Conservation (phyloP, 2,888 invertebrate genomes). For the Carpatolechia fugitivella region DNA sequence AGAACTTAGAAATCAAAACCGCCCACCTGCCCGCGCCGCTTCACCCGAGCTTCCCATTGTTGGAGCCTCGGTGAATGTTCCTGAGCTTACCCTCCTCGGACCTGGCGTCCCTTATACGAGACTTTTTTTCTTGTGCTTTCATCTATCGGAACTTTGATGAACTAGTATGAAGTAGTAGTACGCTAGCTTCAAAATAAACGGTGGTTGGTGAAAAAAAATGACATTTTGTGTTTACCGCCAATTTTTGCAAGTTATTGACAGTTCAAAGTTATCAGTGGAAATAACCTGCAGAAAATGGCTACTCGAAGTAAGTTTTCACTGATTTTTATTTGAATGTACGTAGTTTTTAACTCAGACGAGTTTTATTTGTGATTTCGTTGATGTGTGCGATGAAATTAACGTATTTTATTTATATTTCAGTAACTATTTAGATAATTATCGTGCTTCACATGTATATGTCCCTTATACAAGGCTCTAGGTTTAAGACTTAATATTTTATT, state of each 20-base stretch:
- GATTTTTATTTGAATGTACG: background rate
- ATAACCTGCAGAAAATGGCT: background rate
- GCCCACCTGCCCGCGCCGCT: constrained; percentile 10
- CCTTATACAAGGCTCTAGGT: background rate
- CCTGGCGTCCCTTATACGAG: background rate
- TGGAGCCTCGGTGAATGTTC: background rate
- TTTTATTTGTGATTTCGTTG: background rate
- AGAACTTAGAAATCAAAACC: too few species aligned
- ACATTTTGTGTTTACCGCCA: background rate
- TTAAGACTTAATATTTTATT: background rate
- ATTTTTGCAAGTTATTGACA: background rate
- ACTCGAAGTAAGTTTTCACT: background rate
- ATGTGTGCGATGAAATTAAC: background rate
- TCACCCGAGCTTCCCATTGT: constrained; percentile 14
- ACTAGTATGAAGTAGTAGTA: background rate
- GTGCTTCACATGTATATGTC: background rate
- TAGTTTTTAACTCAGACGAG: background rate
- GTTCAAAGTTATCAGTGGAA: background rate
- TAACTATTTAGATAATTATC: background rate
- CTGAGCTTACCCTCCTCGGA: background rate
- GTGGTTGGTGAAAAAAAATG: background rate
- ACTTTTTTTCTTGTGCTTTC: background rate
- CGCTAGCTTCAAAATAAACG: background rate
- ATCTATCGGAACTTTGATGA: background rate
- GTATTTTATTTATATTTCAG: background rate